Evolutionary conservation across 2,113 vertebrate species (phyloP).

Genomic region (Rhegmatorhina hoffmannsi): DNA sequence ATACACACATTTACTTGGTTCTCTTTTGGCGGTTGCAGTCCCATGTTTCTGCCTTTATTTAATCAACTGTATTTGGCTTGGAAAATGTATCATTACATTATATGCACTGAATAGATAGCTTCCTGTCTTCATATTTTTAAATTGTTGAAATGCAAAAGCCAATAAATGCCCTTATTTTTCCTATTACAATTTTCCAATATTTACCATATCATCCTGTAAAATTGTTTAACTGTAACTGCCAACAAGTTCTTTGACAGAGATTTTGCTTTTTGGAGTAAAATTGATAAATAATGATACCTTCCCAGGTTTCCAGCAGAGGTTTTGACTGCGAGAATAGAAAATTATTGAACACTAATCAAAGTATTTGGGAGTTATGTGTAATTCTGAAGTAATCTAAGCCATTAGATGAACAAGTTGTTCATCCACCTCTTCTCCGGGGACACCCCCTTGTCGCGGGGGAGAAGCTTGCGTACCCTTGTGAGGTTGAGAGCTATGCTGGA

Average conservation of each 20-base stretch:
- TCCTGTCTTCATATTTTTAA: slow-evolving; percentile 18
- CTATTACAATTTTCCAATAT: neutral
- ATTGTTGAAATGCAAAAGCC: neutral
- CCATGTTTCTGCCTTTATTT: slow-evolving; percentile 35
- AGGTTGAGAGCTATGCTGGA: too few relatives aligned
- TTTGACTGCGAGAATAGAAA: neutral
- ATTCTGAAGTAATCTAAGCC: neutral
- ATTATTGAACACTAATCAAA: neutral
- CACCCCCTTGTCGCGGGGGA: too few relatives aligned
- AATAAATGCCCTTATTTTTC: neutral
- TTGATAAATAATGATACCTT: neutral
- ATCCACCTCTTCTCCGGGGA: too few relatives aligned
- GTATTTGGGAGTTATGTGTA: neutral
- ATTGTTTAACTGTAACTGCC: neutral
- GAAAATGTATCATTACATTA: neutral
- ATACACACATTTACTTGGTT: neutral
- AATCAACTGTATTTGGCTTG: slow-evolving; percentile 34
- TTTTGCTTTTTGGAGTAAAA: slow-evolving; percentile 6
- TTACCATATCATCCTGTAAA: neutral
- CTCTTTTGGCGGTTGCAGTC: slow-evolving; percentile 33
- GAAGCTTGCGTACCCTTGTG: too few relatives aligned
- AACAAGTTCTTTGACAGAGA: neutral
- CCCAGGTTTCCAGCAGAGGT: neutral
- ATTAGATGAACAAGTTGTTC: neutral
- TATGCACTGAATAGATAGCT: neutral